These are phyloP conservation scores for Cephus sareptanus DNA, from an alignment of 2,888 invertebrate genomes.

Conservation along the genomic window DNA sequence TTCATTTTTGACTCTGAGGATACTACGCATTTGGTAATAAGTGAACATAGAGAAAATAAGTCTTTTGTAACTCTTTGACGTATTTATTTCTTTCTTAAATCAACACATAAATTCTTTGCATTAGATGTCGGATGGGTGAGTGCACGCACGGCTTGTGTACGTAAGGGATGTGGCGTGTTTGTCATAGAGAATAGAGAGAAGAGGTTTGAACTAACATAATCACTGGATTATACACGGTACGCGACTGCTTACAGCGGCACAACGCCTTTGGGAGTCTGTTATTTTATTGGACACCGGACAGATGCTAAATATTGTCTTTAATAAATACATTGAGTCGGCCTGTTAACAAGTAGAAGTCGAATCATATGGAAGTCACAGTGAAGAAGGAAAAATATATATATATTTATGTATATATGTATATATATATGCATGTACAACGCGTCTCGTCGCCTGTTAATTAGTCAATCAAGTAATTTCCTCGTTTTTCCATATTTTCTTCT, in stretches of 20 bases:
- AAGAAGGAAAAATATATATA: not conserved
- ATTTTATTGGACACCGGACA: not conserved
- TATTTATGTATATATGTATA: not conserved
- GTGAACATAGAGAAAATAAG: not conserved
- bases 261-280: not conserved
- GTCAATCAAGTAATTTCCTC: not conserved
- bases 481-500: not conserved
- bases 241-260: not conserved
- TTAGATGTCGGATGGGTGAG: constrained; percentile 1
- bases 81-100: constrained; percentile 7
- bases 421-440: not conserved
- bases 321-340: constrained; percentile 3
- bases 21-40: not conserved
- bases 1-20: not conserved
- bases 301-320: constrained; percentile 4
- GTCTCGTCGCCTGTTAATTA: not conserved
- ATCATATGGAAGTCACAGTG: constrained; percentile 4
- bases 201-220: constrained; percentile 7
- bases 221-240: constrained; percentile 6
- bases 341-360: constrained; percentile 8
- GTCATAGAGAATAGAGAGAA: not conserved
- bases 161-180: not conserved
- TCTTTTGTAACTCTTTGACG: not conserved
- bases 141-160: not conserved
- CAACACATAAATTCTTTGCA: constrained; percentile 9